Percentiles rank a stretch among this genome's conserved stretches.
These are phyloP conservation scores for Troides helena DNA, from an alignment of 2,888 invertebrate genomes.

Conservation along the genomic window DNA sequence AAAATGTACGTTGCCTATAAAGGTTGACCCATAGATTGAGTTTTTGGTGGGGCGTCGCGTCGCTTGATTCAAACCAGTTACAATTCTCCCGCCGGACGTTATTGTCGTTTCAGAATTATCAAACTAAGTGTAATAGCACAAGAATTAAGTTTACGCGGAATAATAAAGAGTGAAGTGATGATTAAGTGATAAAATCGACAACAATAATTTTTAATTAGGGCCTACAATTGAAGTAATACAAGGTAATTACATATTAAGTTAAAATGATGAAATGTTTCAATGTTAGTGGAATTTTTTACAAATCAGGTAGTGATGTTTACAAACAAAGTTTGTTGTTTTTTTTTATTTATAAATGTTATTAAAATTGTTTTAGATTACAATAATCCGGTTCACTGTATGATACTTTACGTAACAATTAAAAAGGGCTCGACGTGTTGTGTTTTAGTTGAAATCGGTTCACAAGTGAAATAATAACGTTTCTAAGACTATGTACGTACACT, in stretches of 20 bases:
- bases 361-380: background rate
- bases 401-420: background rate
- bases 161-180: slow-evolving; percentile 56
- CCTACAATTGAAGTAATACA: slow-evolving; percentile 2
- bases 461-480: slow-evolving; percentile 14
- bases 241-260: slow-evolving; percentile 1
- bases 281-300: background rate
- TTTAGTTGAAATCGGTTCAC: slow-evolving; percentile 11
- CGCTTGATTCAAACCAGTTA: slow-evolving; percentile 56
- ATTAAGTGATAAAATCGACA: slow-evolving; percentile 60
- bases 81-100: slow-evolving; percentile 45
- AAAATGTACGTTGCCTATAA: slow-evolving; percentile 43
- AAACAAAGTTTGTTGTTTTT: slow-evolving; percentile 7
- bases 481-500: slow-evolving; percentile 43
- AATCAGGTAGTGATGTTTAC: slow-evolving; percentile 4
- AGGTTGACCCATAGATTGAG: slow-evolving; percentile 43
- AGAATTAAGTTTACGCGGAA: slow-evolving; percentile 47
- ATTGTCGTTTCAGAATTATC: slow-evolving; percentile 40
- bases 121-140: slow-evolving; percentile 41
- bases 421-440: background rate
- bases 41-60: slow-evolving; percentile 53
- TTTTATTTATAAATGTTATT: background rate
- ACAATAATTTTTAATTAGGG: background rate
- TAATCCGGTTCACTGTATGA: background rate
- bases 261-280: background rate